Base-by-base conservation (phyloP, 2,113 vertebrate genomes). In the Mohoua ochrocephala region DNA sequence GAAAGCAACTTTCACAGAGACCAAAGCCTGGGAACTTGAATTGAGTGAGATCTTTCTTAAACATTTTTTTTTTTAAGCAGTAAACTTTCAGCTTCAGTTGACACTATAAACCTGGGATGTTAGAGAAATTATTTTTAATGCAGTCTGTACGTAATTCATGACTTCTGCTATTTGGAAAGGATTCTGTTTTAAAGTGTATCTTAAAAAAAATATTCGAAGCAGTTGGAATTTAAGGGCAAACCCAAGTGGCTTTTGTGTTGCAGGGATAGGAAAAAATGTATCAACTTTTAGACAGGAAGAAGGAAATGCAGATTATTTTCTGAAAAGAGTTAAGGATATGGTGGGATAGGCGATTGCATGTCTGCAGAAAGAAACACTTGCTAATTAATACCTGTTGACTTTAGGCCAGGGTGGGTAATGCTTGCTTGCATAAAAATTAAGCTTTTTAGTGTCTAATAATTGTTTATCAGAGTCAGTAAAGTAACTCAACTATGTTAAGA, bases 391-490 rank as follows among this genome's bases (percentile, higher is more conserved):
- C 14, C 22, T 87, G 47, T 21, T 65, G 21, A 21, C 70, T 78
- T 77, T 14, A 70, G 73, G 3, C 11, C 0, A 1, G 8, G 7
- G 15, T 70, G 11, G 39, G 7, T 69, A 47, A 56, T 0, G 11
- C 24, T 54, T 91, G 41, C n/a, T 71, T 76, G 9, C 41, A 20
- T 57, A 37, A 89, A 68, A 65, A 33, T 35, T 11, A 20, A 65
- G 54, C 13, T 64, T 16, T 54, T 69, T 17, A 63, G 33, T 68
- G 6, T n/a, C 21, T 69, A 69, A 5, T 87, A 54, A 33, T 57
- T 74, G 9, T 89, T 79, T 45, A n/a, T 61, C 24, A 64, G 42
- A 7, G 9, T 61, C 39, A 83, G 52, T 26, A 49, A 67, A 47
- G 11, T 67, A 41, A 24, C 18, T 64, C 6, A 64, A 21, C 30